Base-by-base conservation (phyloP, 1,140 invertebrate genomes). In the Eurosta solidaginis region DNA sequence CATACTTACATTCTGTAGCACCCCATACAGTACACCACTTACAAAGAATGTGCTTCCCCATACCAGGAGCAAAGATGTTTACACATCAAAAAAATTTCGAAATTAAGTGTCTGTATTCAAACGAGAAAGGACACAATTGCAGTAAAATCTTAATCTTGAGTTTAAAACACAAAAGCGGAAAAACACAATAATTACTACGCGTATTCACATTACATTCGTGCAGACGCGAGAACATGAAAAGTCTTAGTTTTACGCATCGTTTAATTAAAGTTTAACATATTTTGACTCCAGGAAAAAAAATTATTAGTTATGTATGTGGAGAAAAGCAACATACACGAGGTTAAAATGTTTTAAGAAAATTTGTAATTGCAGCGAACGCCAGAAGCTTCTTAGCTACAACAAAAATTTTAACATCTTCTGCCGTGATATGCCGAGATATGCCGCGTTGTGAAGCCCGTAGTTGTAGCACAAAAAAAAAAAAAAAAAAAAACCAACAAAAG, bases 261-360 rank as follows among this genome's bases (percentile, higher is more conserved):
- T 74, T 74, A 74, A 74, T 74, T 74, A 74, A 86, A 86, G 82
- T 85, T 84, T 84, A 86, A 86, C 84, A 86, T 86, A 86, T 85
- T 85, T 83, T 83, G 85, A 86, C 82, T 85, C 84, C 85, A 84
- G 84, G 82, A 82, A 86, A 84, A 85, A 86, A 86, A n/a, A n/a
- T n/a, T n/a, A n/a, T n/a, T 86, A 86, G 86, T 86, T 86, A 86
- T 84, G 84, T 85, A 84, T 84, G 76, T 79, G 68, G 82, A 81
- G 81, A 47, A 45, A 74, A 47, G 73, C 73, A 47, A 44, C 40
- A 44, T 74, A 74, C 73, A 47, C 42, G 40, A 22, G 73, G 73
- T 47, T 74, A 74, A 42, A 42, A 74, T 74, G 73, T 74, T 74
- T 20, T 74, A 74, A 25, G 73, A 47, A 74, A 74, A 74, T 42